phyloP scores from a whole-genome alignment of 2,113 vertebrate genomes.

The Isichthys henryi region DNA sequence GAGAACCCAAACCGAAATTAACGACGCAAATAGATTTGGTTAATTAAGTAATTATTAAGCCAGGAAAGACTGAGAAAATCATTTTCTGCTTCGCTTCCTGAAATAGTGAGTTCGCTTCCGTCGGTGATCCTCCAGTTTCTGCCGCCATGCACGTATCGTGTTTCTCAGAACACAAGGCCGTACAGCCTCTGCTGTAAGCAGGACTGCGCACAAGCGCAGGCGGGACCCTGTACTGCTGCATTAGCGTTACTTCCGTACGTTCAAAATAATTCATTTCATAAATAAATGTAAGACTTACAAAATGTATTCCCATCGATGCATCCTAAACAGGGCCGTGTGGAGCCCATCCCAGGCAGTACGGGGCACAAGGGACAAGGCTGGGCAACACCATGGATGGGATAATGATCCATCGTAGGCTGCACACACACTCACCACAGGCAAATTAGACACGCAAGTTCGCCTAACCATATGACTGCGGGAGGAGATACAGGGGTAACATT shows the following conservation, averaged over 20 bases:
- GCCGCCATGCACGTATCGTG: background rate
- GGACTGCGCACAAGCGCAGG: background rate
- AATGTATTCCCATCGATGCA: background rate
- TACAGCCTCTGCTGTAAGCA: background rate
- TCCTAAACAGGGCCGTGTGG: background rate
- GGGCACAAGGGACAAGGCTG: background rate
- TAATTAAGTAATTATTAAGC: constrained; percentile 51
- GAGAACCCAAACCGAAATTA: constrained; percentile 30
- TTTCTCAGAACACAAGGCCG: background rate
- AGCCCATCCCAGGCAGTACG: background rate
- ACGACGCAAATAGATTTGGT: constrained; percentile 37
- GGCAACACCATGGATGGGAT: background rate
- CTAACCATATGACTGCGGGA: background rate
- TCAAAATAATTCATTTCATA: background rate
- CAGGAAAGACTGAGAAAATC: constrained; percentile 43
- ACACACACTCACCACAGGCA: background rate
- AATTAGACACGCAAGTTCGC: background rate
- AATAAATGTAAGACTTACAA: background rate
- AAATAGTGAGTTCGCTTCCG: constrained; percentile 29
- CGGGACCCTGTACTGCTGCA: background rate
- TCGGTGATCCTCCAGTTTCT: constrained; percentile 29
- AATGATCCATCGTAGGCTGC: background rate
- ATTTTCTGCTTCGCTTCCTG: constrained; percentile 42
- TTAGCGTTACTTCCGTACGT: background rate
- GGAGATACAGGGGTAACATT: background rate